Evolutionary conservation across 2,888 invertebrate genomes (phyloP), one percentile per base, ranked within the genome.

Genomic region (Hipparchia sbordonii): DNA sequence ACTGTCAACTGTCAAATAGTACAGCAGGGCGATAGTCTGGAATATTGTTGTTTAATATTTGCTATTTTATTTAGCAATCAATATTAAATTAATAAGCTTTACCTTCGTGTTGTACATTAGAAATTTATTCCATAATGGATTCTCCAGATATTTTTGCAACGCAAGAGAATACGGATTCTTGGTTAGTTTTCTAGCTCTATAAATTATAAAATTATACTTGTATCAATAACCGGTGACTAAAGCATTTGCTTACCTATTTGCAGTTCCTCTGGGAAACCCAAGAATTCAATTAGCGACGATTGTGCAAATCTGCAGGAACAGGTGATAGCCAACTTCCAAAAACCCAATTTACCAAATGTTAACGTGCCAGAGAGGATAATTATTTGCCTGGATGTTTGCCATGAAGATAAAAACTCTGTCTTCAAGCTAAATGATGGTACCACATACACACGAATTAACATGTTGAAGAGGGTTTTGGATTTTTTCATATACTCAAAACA

Each of bases 321-420:
- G 84, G 87, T 89, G 0, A 85, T 93, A 68, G 88, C 86, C 3
- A 92, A 91, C 81, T 90, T 92, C 73, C 90, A 90, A 71, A 93
- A 93, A 78, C 90, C 91, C 1, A 90, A 90, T 74, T 82, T 94
- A 70, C 93, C 94, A 4, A 92, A 92, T 82, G 86, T 89, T 7
- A 95, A 95, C 85, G 88, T 95, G 6, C 95, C 95, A 0, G 96
- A 96, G 82, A 95, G 91, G 81, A 95, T 96, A 57, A 89, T 96
- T 45, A 87, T 96, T 70, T 95, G 96, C 74, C 86, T 96, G 73
- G 96, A 96, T 84, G 87, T 95, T 10, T 95, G 95, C 66, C 91
- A 92, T 78, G 95, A 96, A 79, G 93, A 92, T 73, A 89, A 94
- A 71, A 94, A 87, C 74, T 94, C 95, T 0, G 83, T 94, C 2